phyloP scores from a whole-genome alignment of 2,888 invertebrate species.

The Eupithecia subfuscata region DNA sequence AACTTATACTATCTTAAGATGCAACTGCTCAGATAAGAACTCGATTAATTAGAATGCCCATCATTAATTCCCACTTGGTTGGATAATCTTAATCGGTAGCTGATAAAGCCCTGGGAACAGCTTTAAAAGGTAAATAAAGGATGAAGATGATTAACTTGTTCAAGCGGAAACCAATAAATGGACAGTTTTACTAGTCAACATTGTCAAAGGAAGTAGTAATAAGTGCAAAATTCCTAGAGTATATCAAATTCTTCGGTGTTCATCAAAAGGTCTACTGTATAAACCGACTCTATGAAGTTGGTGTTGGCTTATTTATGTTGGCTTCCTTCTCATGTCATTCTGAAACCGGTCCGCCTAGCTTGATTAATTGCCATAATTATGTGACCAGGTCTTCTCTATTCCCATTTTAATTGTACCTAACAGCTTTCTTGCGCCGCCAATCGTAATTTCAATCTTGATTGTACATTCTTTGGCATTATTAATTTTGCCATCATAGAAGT shows the following conservation, averaged over 20 bases:
- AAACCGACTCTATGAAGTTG: slow-evolving; percentile 14
- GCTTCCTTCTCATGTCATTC: slow-evolving; percentile 35
- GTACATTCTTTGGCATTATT: slow-evolving; percentile 54
- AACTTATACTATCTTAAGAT: slow-evolving; percentile 31
- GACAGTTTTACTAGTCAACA: slow-evolving; percentile 16
- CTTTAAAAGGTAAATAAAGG: slow-evolving; percentile 24
- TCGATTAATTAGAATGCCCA: slow-evolving; percentile 35
- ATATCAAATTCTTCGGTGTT: slow-evolving; percentile 35
- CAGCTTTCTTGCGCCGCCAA: slow-evolving; percentile 62
- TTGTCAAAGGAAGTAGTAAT: slow-evolving; percentile 39
- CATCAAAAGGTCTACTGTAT: slow-evolving; percentile 41
- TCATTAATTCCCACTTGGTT: slow-evolving; percentile 32
- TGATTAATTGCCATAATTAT: slow-evolving; percentile 70
- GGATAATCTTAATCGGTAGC: slow-evolving; percentile 33
- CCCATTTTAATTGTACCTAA: slow-evolving; percentile 65
- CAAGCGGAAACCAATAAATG: slow-evolving; percentile 37
- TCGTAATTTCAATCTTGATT: slow-evolving; percentile 57
- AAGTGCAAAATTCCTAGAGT: slow-evolving; percentile 32
- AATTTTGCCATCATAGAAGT: slow-evolving; percentile 49
- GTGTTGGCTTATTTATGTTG: slow-evolving; percentile 17
- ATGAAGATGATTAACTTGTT: slow-evolving; percentile 31
- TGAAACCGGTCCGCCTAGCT: slow-evolving; percentile 53
- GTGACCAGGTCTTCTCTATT: slow-evolving; percentile 72
- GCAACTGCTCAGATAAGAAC: slow-evolving; percentile 32
- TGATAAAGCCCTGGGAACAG: slow-evolving; percentile 34